Evolutionary conservation across 2,888 invertebrate species (phyloP).

Genomic region (Polyploca ridens): DNA sequence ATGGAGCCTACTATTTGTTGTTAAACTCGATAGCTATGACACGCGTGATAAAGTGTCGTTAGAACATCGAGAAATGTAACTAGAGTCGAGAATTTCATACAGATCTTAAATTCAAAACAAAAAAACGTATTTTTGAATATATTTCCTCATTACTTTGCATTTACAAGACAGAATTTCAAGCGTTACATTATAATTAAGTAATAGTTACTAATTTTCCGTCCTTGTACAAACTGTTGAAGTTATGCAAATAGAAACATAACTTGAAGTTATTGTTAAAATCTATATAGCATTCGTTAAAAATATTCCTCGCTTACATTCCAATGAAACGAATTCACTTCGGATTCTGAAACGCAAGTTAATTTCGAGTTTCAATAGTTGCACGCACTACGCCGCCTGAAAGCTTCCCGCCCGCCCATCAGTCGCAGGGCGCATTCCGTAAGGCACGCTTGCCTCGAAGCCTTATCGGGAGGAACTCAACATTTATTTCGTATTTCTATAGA

Average conservation of each 20-base stretch:
- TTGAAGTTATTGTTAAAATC: too few relatives aligned
- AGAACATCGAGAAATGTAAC: too few relatives aligned
- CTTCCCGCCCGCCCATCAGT: constrained; percentile 63
- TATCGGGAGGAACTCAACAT: constrained; percentile 10
- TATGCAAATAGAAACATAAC: too few relatives aligned
- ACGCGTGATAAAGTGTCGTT: too few relatives aligned
- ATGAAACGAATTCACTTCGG: neutral
- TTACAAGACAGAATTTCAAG: too few relatives aligned
- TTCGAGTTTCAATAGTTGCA: constrained; percentile 38
- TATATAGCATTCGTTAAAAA: neutral
- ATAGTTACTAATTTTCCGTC: too few relatives aligned
- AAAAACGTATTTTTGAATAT: too few relatives aligned
- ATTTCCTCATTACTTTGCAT: too few relatives aligned
- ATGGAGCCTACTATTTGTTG: constrained; percentile 25
- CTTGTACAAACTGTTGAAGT: too few relatives aligned
- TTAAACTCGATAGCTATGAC: constrained; percentile 22
- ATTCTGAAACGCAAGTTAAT: constrained; percentile 2
- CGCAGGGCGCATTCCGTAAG: constrained; percentile 46
- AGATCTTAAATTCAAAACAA: too few relatives aligned
- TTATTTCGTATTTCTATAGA: constrained; percentile 13
- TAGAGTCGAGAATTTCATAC: too few relatives aligned
- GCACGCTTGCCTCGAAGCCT: constrained; percentile 46
- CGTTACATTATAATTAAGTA: too few relatives aligned
- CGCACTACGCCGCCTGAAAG: constrained; percentile 28
- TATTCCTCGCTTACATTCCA: neutral